Base-by-base conservation (phyloP, 1,140 invertebrate genomes). In the Vanessa atalanta region DNA sequence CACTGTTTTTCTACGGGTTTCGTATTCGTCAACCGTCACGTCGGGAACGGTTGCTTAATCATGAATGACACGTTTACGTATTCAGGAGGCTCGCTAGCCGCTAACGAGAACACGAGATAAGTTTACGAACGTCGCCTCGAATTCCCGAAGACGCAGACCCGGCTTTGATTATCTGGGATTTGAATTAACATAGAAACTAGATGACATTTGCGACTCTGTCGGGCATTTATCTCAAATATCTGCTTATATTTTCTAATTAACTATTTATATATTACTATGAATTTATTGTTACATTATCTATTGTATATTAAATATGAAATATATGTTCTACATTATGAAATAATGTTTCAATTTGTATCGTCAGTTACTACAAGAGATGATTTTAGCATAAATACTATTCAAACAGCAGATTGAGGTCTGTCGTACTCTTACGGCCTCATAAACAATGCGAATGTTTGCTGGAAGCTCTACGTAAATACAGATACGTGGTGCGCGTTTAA, bases 51-150 rank as follows among this genome's bases (percentile, higher is more conserved):
- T 86, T 84, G 82, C 82, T 87, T 91, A 85, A 88, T 91, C 88
- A 86, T 88, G 87, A 88, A 88, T 89, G 84, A 86, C 83, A 79
- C 80, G 85, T 84, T 92, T 92, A 86, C 82, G 90, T 92, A 92
- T 92, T 92, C 90, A 87, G 80, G 70, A 82, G 84, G 81, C 80
- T 84, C 79, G 76, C 82, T 76, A 78, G 69, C 81, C 80, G 83
- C 87, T 92, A 92, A 91, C 89, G 85, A 91, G 88, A 86, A 86
- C 74, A 86, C 87, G 86, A 87, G 87, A 90, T 90, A 89, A 90
- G 85, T 89, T 88, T 89, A 87, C 88, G 86, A 90, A 90, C 85
- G 83, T 83, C 83, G 81, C 81, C 81, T 84, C 84, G 82, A 83
- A 88, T 86, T 87, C 82, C 82, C 83, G 81, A 87, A 86, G 85